Percentiles rank a stretch among this genome's conserved stretches.
These are phyloP conservation scores for Leptothorax acervorum DNA, from an alignment of 2,888 invertebrate genomes.

Conservation along the genomic window DNA sequence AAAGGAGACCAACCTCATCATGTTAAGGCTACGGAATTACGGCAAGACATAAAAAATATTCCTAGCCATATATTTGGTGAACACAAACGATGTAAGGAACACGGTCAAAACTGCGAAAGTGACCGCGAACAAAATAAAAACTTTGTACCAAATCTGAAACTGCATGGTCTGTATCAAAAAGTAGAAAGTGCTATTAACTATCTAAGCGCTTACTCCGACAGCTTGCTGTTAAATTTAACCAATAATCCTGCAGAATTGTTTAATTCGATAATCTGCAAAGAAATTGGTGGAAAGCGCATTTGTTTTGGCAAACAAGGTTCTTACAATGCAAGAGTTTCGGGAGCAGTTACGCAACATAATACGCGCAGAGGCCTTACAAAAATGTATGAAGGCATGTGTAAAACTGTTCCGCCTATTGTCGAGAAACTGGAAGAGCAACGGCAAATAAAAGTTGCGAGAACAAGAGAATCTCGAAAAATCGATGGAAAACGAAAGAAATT, in stretches of 20 bases:
- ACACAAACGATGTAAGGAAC: background rate
- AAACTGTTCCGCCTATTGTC: too few relatives aligned
- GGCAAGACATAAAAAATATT: background rate
- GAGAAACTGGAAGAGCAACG: too few relatives aligned
- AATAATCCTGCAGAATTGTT: slow-evolving; percentile 33
- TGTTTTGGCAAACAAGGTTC: too few relatives aligned
- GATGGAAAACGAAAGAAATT: too few relatives aligned
- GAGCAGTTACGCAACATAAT: too few relatives aligned
- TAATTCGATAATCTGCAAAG: background rate
- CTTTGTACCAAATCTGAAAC: background rate
- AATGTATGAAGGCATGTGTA: too few relatives aligned
- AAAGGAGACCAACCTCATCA: background rate
- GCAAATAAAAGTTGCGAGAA: too few relatives aligned
- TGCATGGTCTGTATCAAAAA: background rate
- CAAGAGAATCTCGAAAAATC: too few relatives aligned
- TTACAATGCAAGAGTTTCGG: too few relatives aligned
- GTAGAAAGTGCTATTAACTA: slow-evolving; percentile 11
- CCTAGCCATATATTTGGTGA: background rate
- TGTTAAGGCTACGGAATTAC: background rate
- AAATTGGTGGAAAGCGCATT: slow-evolving; percentile 2
- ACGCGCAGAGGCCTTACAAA: too few relatives aligned
- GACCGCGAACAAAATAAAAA: background rate
- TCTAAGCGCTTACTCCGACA: slow-evolving; percentile 14
- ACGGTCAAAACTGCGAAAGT: background rate
- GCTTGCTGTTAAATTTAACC: slow-evolving; percentile 16